Evolutionary conservation across 2,888 invertebrate species (phyloP).

Genomic region (Latheticus oryzae): DNA sequence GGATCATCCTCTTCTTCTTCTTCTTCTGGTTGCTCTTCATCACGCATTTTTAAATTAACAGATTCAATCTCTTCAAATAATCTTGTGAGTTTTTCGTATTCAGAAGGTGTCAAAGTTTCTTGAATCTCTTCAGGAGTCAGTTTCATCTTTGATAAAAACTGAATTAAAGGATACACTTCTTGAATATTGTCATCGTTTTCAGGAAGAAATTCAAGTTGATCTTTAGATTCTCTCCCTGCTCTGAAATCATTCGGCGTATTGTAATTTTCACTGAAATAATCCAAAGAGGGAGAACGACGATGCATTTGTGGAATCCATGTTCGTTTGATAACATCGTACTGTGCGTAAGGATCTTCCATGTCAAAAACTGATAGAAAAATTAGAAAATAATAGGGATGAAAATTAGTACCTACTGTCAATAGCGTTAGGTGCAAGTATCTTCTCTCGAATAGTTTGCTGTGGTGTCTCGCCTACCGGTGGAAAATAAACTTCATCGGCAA

Average conservation of each 20-base stretch:
- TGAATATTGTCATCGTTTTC: slow-evolving; percentile 50
- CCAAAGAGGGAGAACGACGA: slow-evolving; percentile 53
- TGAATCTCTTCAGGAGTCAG: slow-evolving; percentile 55
- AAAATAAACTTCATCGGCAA: slow-evolving; percentile 84
- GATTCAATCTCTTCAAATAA: slow-evolving; percentile 52
- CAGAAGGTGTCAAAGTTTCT: slow-evolving; percentile 55
- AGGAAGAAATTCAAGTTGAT: slow-evolving; percentile 55
- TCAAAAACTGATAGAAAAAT: slow-evolving; percentile 52
- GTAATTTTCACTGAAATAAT: slow-evolving; percentile 58
- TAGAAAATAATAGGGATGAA: slow-evolving; percentile 6
- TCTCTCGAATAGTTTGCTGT: slow-evolving; percentile 61
- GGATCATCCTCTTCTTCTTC: slow-evolving; percentile 41
- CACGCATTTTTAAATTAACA: slow-evolving; percentile 34
- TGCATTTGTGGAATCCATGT: slow-evolving; percentile 63
- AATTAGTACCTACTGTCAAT: slow-evolving; percentile 57
- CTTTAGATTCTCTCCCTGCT: slow-evolving; percentile 57
- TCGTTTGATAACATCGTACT: slow-evolving; percentile 57
- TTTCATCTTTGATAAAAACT: slow-evolving; percentile 53
- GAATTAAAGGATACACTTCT: slow-evolving; percentile 53
- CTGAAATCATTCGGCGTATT: slow-evolving; percentile 63
- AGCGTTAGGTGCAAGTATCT: slow-evolving; percentile 69
- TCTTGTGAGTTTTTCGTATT: slow-evolving; percentile 49
- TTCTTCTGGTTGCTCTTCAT: slow-evolving; percentile 44
- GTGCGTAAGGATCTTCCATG: slow-evolving; percentile 62
- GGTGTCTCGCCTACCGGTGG: slow-evolving; percentile 71